Evolutionary conservation across 2,797 vertebrate genomes (phyloP).

Genomic region (Acrossocheilus wenchowensis): DNA sequence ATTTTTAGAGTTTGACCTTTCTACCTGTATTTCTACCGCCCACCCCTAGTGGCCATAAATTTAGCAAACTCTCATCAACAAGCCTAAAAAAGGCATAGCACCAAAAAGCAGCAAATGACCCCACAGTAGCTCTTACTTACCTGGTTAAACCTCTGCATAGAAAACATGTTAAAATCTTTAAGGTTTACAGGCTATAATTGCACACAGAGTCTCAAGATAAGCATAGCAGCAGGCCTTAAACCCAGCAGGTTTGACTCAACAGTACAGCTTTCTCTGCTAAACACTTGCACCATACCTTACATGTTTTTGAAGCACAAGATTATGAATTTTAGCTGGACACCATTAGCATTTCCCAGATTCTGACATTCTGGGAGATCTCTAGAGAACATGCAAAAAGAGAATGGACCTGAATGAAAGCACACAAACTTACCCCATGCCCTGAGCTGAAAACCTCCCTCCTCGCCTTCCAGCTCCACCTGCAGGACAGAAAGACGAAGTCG

Average conservation of each 20-base stretch:
- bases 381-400: slow-evolving; percentile 67
- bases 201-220: slow-evolving; percentile 31
- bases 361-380: slow-evolving; percentile 55
- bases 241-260: neutral
- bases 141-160: neutral
- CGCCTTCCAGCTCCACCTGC: slow-evolving; percentile 87
- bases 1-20: neutral
- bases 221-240: neutral
- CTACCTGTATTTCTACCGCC: neutral
- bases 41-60: neutral
- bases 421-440: slow-evolving; percentile 96
- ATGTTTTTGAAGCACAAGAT: neutral
- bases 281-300: neutral
- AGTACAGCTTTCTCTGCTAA: neutral
- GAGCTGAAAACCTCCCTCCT: slow-evolving; percentile 96
- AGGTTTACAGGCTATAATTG: neutral
- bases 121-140: slow-evolving; percentile 17
- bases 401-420: slow-evolving; percentile 53
- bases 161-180: neutral
- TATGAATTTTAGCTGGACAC: neutral
- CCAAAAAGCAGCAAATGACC: slow-evolving; percentile 26
- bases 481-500: slow-evolving; percentile 39
- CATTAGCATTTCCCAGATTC: neutral
- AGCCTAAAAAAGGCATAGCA: neutral
- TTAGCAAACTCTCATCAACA: neutral